Evolutionary conservation across 2,797 vertebrate genomes (phyloP).

Genomic region (Peromyscus melanophrys): DNA sequence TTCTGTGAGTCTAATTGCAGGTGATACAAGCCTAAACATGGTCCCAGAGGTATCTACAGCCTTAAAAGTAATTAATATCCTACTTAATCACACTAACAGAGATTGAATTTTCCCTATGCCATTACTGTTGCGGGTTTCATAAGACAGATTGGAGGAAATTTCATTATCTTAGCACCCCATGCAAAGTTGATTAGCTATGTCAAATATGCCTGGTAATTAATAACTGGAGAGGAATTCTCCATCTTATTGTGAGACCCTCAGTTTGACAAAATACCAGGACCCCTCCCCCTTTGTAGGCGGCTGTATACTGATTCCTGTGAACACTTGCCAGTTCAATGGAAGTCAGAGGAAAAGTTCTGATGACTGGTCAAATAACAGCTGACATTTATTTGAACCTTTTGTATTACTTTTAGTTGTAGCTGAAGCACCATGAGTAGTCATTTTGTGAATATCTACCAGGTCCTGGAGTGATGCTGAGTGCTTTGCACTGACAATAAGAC

Average conservation of each 20-base stretch:
- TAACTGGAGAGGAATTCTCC: constrained; percentile 52
- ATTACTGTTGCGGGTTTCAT: constrained; percentile 19
- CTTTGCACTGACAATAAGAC: background rate
- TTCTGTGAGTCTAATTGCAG: constrained; percentile 11
- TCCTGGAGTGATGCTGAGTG: background rate
- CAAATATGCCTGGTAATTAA: constrained; percentile 31
- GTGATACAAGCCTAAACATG: background rate
- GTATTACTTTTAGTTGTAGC: background rate
- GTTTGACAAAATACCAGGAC: constrained; percentile 27
- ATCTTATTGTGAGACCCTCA: background rate
- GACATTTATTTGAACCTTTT: background rate
- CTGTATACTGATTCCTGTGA: background rate
- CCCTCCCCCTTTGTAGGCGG: background rate
- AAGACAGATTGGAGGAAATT: constrained; percentile 53
- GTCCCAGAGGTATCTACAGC: background rate
- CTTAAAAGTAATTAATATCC: constrained; percentile 57
- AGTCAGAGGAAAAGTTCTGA: background rate
- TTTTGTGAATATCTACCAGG: too few species aligned
- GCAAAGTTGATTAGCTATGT: constrained; percentile 36
- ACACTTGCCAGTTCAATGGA: background rate
- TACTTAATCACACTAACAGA: background rate
- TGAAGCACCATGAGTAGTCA: background rate
- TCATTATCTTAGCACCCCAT: constrained; percentile 43
- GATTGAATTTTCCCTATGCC: background rate
- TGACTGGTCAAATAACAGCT: background rate